These are phyloP conservation scores for Polypedilum pembai DNA, from an alignment of 1,140 invertebrate genomes.

Conservation along the genomic window DNA sequence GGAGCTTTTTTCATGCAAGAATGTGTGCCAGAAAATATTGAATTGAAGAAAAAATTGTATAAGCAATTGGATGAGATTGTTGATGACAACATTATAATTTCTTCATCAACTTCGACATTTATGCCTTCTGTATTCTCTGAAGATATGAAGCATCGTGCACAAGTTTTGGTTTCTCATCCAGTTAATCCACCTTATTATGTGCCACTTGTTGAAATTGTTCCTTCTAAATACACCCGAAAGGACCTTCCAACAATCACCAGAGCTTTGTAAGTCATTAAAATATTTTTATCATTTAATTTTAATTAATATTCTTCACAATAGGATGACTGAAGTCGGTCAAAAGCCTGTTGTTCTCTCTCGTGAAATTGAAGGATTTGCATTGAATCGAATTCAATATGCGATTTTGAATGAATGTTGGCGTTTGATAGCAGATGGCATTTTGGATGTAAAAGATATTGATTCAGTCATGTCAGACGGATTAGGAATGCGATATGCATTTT, in stretches of 20 bases:
- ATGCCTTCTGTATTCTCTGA: conserved; percentile 77
- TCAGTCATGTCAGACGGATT: conserved; percentile 90
- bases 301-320: conserved; percentile 51
- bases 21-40: conserved; percentile 84
- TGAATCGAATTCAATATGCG: conserved; percentile 94
- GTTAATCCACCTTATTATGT: conserved; percentile 96
- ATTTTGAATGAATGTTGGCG: conserved; percentile 90
- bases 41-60: conserved; percentile 77
- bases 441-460: conserved; percentile 84
- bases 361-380: conserved; percentile 86
- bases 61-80: conserved; percentile 66
- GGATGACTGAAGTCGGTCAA: conserved; percentile 87
- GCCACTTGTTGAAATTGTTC: conserved; percentile 88
- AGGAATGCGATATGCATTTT: conserved; percentile 89
- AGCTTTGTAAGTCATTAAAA: neutral
- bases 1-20: conserved; percentile 75
- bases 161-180: conserved; percentile 72
- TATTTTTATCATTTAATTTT: neutral
- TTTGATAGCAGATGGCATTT: conserved; percentile 72
- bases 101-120: conserved; percentile 88
- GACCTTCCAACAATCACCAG: conserved; percentile 50
- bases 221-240: conserved; percentile 78
- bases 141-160: conserved; percentile 64
- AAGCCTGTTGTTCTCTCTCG: conserved; percentile 74
- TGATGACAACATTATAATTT: conserved; percentile 65